Conservation (phyloP, 2,113 vertebrate genomes). For the Charina bottae region DNA sequence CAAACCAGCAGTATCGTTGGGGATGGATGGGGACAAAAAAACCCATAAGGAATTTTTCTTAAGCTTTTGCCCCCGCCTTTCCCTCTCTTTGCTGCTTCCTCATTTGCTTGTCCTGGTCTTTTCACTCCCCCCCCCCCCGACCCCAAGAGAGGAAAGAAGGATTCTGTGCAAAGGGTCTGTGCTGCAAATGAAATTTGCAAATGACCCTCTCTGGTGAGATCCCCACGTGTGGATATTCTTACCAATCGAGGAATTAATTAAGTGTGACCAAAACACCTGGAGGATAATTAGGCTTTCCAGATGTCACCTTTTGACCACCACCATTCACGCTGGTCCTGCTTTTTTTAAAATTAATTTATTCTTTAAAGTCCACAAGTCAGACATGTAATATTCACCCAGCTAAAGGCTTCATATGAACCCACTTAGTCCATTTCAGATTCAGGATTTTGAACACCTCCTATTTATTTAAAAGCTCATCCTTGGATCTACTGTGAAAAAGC, state of each 20-base stretch:
- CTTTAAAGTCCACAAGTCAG: not conserved
- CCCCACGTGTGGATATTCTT: slow-evolving; percentile 6
- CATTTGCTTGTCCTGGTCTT: not conserved
- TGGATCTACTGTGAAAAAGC: not conserved
- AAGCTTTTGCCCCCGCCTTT: too few species aligned
- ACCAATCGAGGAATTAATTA: slow-evolving; percentile 27
- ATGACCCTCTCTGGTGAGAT: slow-evolving; percentile 6
- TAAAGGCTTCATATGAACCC: not conserved
- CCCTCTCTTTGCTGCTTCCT: not conserved
- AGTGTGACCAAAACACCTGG: slow-evolving; percentile 41
- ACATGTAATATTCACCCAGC: not conserved
- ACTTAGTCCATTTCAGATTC: not conserved
- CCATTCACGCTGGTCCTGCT: not conserved
- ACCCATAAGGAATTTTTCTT: too few species aligned
- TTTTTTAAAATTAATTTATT: not conserved
- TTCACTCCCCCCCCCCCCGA: not conserved
- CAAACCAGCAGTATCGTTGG: too few species aligned
- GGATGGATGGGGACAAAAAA: too few species aligned
- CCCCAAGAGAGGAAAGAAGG: not conserved
- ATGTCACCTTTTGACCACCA: slow-evolving; percentile 24
- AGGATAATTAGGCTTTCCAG: slow-evolving; percentile 32
- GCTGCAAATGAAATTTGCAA: slow-evolving; percentile 8
- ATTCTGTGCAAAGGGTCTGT: not conserved
- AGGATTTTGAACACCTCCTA: not conserved
- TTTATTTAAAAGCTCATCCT: not conserved